Percentiles rank a stretch among this genome's conserved stretches.
These are phyloP conservation scores for Lacanobia oleracea DNA, from an alignment of 2,888 invertebrate species.

Conservation along the genomic window DNA sequence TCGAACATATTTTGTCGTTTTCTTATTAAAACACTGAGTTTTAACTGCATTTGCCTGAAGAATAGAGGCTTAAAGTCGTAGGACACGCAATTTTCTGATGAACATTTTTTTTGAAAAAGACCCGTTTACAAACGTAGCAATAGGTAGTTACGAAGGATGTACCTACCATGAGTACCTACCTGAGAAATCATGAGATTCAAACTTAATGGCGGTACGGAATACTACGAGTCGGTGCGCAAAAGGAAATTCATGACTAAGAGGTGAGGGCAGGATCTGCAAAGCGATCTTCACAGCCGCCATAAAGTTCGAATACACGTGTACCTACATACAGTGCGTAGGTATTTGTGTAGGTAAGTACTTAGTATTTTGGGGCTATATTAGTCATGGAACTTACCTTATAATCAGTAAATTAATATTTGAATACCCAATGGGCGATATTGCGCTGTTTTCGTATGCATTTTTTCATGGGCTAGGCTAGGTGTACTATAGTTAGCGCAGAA, in stretches of 20 bases:
- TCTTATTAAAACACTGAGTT: too few relatives aligned
- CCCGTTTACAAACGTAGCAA: neutral
- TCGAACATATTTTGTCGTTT: too few relatives aligned
- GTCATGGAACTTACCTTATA: neutral
- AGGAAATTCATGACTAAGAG: too few relatives aligned
- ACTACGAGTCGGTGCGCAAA: too few relatives aligned
- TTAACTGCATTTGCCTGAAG: too few relatives aligned
- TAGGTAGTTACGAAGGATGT: slow-evolving; percentile 8
- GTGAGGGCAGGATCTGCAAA: too few relatives aligned
- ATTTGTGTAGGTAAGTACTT: neutral
- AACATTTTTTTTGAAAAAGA: too few relatives aligned
- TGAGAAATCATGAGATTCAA: neutral
- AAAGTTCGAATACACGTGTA: too few relatives aligned
- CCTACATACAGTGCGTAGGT: neutral
- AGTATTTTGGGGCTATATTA: neutral
- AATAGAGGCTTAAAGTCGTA: too few relatives aligned
- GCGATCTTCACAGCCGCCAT: too few relatives aligned
- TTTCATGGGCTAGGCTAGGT: slow-evolving; percentile 5
- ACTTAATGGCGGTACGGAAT: too few relatives aligned
- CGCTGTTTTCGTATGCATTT: neutral
- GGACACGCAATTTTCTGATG: too few relatives aligned
- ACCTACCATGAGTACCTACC: neutral
- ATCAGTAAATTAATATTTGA: slow-evolving; percentile 1
- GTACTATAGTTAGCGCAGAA: neutral
- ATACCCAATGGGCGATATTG: neutral